Percentiles rank a stretch among this genome's conserved stretches.
Evolutionary conservation across 2,888 invertebrate genomes (phyloP).

Genomic region (Uropetala carovei): DNA sequence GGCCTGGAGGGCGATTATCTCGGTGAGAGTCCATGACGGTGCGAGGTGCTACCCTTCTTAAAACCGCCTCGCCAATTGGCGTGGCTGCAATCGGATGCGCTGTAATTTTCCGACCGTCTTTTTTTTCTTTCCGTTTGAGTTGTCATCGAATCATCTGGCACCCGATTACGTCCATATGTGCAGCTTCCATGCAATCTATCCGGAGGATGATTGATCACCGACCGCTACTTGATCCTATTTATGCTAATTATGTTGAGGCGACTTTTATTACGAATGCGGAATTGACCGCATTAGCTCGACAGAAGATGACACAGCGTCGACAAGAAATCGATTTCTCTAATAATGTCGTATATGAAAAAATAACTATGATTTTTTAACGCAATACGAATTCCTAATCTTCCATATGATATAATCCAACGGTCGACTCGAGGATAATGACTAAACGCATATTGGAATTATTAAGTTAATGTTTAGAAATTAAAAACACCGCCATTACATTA

Average conservation of each 20-base stretch:
- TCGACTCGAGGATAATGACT: no score
- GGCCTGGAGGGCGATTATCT: not conserved
- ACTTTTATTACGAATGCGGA: not conserved
- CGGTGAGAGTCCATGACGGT: not conserved
- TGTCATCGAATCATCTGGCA: not conserved
- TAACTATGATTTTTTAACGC: no score
- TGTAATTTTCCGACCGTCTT: not conserved
- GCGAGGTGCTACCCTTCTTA: not conserved
- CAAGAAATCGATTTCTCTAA: no score
- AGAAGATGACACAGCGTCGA: not conserved
- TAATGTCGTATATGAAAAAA: no score
- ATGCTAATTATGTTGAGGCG: not conserved
- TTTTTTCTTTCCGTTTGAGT: not conserved
- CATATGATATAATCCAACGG: no score
- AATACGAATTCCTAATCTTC: no score
- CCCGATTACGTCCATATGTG: not conserved
- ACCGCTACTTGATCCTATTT: not conserved
- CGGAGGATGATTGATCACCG: not conserved
- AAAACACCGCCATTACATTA: no score
- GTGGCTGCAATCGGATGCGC: constrained; percentile 19
- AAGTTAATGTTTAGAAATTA: no score
- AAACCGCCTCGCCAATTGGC: not conserved
- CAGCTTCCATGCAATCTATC: not conserved
- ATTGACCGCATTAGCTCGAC: not conserved
- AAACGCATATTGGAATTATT: no score